Evolutionary conservation across 2,797 vertebrate species (phyloP).

Genomic region (Pangasius macronema): DNA sequence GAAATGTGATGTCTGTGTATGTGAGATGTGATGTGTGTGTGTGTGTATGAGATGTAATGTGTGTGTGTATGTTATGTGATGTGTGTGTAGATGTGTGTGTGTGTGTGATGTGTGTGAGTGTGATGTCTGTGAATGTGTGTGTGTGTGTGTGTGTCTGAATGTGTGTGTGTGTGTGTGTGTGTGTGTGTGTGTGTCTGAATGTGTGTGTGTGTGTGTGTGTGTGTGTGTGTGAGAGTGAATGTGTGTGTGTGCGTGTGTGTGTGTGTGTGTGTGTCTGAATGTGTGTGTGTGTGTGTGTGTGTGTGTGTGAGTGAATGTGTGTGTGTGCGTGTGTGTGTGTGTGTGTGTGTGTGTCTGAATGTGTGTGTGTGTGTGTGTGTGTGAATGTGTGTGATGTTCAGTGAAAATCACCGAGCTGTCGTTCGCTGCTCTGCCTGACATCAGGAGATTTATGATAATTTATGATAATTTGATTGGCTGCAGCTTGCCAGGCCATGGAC

Average conservation of each 20-base stretch:
- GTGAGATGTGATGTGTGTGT: not conserved
- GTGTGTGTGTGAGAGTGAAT: too few relatives aligned
- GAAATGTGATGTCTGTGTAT: not conserved
- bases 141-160: too few relatives aligned
- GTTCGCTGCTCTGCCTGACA: slow-evolving; percentile 17
- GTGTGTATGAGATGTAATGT: too few relatives aligned
- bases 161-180: too few relatives aligned
- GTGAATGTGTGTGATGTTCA: not conserved
- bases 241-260: too few relatives aligned
- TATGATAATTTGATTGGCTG: slow-evolving; percentile 43
- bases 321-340: not conserved
- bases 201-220: too few relatives aligned
- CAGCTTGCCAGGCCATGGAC: slow-evolving; percentile 48
- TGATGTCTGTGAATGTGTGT: too few relatives aligned
- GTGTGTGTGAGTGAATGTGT: not conserved
- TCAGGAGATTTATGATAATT: slow-evolving; percentile 43
- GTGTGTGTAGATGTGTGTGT: too few relatives aligned
- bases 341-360: not conserved
- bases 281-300: not conserved
- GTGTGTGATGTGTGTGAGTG: too few relatives aligned
- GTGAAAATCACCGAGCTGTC: slow-evolving; percentile 12
- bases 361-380: not conserved
- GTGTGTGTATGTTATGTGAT: too few relatives aligned
- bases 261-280: too few relatives aligned
- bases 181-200: too few relatives aligned